Evolutionary conservation across 2,113 vertebrate species (phyloP), one percentile per base, ranked within the genome.

Genomic region (Odocoileus virginianus): DNA sequence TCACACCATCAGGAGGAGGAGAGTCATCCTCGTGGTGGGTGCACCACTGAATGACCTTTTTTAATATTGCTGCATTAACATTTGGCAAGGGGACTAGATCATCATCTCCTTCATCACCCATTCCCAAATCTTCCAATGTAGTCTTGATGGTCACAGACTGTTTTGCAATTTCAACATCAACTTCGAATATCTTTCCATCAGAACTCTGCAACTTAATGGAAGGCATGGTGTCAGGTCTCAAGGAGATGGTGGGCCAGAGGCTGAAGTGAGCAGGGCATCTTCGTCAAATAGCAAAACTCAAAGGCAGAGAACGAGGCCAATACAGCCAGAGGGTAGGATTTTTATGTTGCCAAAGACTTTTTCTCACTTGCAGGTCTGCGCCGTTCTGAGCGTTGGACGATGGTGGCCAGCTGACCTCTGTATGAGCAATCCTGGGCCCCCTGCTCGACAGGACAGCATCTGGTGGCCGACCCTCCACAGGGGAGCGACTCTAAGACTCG

Each of bases 1-100:
- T 99, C 99, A 52, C 99, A 50, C 99, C 99, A 98, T 99, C 99
- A 17, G 99, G 99, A 83, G 99, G 99, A 99, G 99, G 99, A 40
- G 99, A 99, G 97, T 99, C 99, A 97, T 99, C 99, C 99, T 99
- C 99, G 99, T 99, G 99, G 98, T 99, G 99, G 94, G 99, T 99
- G 98, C 99, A 99, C 99, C 99, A 99, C 98, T 99, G 99, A 98
- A 99, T 99, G 97, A 99, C 99, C 99, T 99, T 71, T 71, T 23
- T 36, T 71, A 71, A 71, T 23, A 40, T 1, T 23, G n/a, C n/a
- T 11, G 2, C n/a, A 71, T 40, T 71, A 71, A 71, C 67, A 12
- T 71, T 71, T 71, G n/a, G 16, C 67, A 71, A 36, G 67, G n/a
- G n/a, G n/a, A 40, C n/a, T 40, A 9, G 67, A 74, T 74, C 67